A percentile compares a stretch with the other conserved stretches of the same genome.
Evolutionary conservation across 2,113 vertebrate species (phyloP).

Genomic region (Sceloporus tristichus): DNA sequence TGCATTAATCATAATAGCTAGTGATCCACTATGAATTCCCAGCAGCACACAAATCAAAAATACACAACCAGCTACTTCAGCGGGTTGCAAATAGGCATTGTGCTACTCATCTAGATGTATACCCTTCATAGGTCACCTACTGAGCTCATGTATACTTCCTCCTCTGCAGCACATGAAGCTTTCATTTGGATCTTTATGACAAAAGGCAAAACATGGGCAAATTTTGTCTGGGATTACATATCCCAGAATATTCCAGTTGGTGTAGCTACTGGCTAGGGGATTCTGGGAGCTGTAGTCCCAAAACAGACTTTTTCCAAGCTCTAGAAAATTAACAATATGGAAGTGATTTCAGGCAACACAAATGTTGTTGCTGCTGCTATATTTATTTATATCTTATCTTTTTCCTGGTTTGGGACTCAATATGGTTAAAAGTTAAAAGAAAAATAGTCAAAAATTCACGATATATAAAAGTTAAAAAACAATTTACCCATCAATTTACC

Average conservation of each 20-base stretch:
- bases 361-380: neutral
- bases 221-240: too few relatives aligned
- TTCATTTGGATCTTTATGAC: constrained; percentile 7
- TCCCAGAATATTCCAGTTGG: too few relatives aligned
- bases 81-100: neutral
- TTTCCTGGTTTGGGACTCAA: too few relatives aligned
- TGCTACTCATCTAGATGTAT: neutral
- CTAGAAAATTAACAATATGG: constrained; percentile 19
- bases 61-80: neutral
- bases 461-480: too few relatives aligned
- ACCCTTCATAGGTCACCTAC: neutral
- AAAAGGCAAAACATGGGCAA: too few relatives aligned
- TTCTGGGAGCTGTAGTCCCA: too few relatives aligned
- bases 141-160: neutral
- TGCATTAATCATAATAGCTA: neutral
- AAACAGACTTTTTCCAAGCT: too few relatives aligned
- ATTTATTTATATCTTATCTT: too few relatives aligned
- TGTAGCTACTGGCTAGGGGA: too few relatives aligned
- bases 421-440: too few relatives aligned
- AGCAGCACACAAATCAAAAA: neutral
- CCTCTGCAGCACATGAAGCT: neutral
- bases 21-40: neutral
- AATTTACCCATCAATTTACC: too few relatives aligned
- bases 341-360: constrained; percentile 8
- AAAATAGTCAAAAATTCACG: too few relatives aligned